These are phyloP conservation scores for Copidosoma aretas DNA, from an alignment of 2,888 invertebrate genomes.

Conservation along the genomic window DNA sequence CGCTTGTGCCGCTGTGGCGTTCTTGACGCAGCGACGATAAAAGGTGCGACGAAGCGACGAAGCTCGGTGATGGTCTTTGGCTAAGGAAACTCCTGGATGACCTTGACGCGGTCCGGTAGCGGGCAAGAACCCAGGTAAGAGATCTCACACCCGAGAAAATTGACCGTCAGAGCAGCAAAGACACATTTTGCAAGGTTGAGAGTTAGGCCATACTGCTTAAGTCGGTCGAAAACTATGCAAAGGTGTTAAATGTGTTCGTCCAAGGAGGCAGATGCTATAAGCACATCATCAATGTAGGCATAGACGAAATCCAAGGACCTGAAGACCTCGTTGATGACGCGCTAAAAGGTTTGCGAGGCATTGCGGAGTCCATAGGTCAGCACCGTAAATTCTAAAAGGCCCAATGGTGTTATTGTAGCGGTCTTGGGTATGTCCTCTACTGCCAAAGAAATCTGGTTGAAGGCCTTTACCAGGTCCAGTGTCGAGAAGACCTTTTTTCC, in stretches of 20 bases:
- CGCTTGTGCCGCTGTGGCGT: too few species aligned
- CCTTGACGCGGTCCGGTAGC: too few species aligned
- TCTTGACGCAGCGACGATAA: too few species aligned
- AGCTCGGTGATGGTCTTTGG: too few species aligned
- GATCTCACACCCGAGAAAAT: too few species aligned
- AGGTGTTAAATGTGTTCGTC: constrained; percentile 43
- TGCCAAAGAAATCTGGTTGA: constrained; percentile 30
- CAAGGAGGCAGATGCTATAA: constrained; percentile 33
- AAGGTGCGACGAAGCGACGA: too few species aligned
- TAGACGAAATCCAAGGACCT: constrained; percentile 41
- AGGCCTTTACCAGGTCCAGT: constrained; percentile 33
- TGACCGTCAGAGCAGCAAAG: constrained; percentile 41
- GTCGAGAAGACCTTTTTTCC: constrained; percentile 32
- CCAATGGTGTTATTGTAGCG: not conserved
- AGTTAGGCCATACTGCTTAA: constrained; percentile 32
- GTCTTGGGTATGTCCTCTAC: constrained; percentile 11
- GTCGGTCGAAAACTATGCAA: constrained; percentile 33
- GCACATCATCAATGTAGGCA: constrained; percentile 44
- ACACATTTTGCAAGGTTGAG: constrained; percentile 51
- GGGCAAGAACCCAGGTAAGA: too few species aligned
- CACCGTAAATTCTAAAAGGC: constrained; percentile 14
- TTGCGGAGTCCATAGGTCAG: constrained; percentile 44
- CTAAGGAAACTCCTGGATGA: too few species aligned
- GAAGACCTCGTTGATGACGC: constrained; percentile 45
- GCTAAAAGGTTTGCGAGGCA: constrained; percentile 46